Evolutionary conservation across 2,113 vertebrate species (phyloP), one percentile per base, ranked within the genome.

Genomic region (Mirza zaza): DNA sequence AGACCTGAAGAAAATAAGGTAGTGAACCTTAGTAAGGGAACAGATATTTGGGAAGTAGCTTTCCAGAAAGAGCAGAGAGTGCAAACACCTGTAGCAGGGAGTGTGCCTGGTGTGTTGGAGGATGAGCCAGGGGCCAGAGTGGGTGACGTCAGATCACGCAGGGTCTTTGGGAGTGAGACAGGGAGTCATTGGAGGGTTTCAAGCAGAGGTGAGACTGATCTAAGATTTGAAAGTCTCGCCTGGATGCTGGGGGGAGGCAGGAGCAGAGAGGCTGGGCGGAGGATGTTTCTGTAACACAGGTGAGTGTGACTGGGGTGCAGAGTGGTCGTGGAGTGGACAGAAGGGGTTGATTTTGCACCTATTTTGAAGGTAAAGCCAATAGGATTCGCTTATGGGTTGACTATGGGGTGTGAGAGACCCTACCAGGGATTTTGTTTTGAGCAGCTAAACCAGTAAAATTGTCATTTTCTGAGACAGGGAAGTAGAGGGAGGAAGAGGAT

Each of bases 291-390:
- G 0, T 27, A 70, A 32, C 4, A n/a, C 3, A 3, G 1, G 11
- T 27, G 57, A 25, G 65, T 8, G 0, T 25, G 36, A 25, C 52
- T 32, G 1, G 0, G 29, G 29, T n/a, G 11, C 0, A 0, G 52
- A 59, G 81, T 6, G 36, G 4, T 3, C 15, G 29, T 1, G 5
- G 75, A 34, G 32, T 14, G 76, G 32, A 36, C 55, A 52, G n/a
- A 18, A 32, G 11, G 12, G 3, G 21, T 15, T 1, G 25, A n/a
- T 52, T 90, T 55, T 39, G 65, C 52, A 7, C 27, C 0, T 42
- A 21, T n/a, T 77, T 55, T 48, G 50, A 90, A 48, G 32, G 10
- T 8, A 12, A 21, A 75, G 36, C 36, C n/a, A 5, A 5, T 21
- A n/a, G 52, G 36, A 68, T 61, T 63, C 55, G 25, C 18, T 21